A percentile compares a stretch with the other conserved stretches of the same genome.
These are phyloP conservation scores for Octopus sinensis DNA, from an alignment of 1,140 invertebrate species.

Conservation along the genomic window DNA sequence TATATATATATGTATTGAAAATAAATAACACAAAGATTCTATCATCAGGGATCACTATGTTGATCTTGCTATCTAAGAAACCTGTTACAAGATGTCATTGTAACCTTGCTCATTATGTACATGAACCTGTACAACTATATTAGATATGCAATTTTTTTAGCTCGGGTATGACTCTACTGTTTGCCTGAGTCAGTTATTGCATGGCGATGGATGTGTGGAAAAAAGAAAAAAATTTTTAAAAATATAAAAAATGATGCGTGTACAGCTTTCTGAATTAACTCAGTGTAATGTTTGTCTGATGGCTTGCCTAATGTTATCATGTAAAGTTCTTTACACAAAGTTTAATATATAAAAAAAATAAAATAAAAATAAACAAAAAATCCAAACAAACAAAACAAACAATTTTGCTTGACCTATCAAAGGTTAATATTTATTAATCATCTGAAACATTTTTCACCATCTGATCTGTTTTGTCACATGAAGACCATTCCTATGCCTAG, in stretches of 20 bases:
- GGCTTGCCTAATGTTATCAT: constrained; percentile 15
- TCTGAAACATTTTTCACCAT: constrained; percentile 8
- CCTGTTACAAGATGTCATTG: background rate
- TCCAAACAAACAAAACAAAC: no score
- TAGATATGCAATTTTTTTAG: constrained; percentile 4
- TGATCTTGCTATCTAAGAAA: background rate
- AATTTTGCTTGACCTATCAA: constrained; percentile 12
- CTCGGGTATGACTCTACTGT: background rate
- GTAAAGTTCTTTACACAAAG: constrained; percentile 13
- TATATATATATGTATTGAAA: no score
- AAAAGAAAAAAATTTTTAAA: background rate
- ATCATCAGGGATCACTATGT: no score
- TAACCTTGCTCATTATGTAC: background rate
- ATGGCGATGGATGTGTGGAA: constrained; percentile 10
- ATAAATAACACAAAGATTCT: no score
- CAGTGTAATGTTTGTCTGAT: constrained; percentile 16
- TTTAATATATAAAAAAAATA: background rate
- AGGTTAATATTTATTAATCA: constrained; percentile 17
- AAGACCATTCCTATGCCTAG: constrained; percentile 10
- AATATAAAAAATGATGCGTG: background rate
- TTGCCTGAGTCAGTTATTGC: constrained; percentile 8
- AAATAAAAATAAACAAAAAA: no score
- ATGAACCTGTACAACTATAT: constrained; percentile 6
- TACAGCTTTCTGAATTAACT: constrained; percentile 12
- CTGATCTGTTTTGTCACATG: constrained; percentile 8